Evolutionary conservation across 2,113 vertebrate genomes (phyloP), one percentile per base, ranked within the genome.

Genomic region (Lepidothrix coronata): DNA sequence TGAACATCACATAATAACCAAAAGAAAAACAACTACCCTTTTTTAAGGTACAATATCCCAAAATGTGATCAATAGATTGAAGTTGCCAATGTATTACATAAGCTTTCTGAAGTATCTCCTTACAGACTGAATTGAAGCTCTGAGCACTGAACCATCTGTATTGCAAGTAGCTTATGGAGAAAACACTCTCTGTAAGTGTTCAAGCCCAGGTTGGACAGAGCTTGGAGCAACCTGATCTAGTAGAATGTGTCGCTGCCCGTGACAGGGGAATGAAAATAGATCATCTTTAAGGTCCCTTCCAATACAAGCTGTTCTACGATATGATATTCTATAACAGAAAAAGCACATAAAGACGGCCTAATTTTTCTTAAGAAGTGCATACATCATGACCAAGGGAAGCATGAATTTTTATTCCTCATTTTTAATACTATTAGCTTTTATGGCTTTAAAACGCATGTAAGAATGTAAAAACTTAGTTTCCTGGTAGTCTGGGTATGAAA

Each of bases 11-110:
- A 4, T 14, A 39, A 46, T 6, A 80, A 6, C 20, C 30, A 66
- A 23, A 51, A 22, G 30, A 63, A 88, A 66, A 94, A 16, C 19
- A 55, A 25, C 25, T 5, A 11, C 17, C 23, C 7, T 28, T 71
- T 63, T 44, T 68, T 41, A 61, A 61, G 52, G 11, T 18, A 44
- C 31, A 43, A 10, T 13, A 39, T 18, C 30, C 22, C 35, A 59
- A 85, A 89, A 61, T 7, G 9, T 8, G 27, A 76, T 44, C 44
- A 39, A 25, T 24, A 25, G 9, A 22, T 15, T 48, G 8, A 70
- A 49, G 20, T 0, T 52, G 30, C 24, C 1, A 0, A 33, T 24
- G 28, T 8, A 66, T 6, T n/a, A 41, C 20, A 5, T 10, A 48
- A 55, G 33, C 9, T 39, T 58, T 76, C 52, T 62, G 24, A 83